Percentiles rank a stretch among this genome's conserved stretches.
Evolutionary conservation across 2,888 invertebrate genomes (phyloP).

Genomic region (Phalangium opilio): DNA sequence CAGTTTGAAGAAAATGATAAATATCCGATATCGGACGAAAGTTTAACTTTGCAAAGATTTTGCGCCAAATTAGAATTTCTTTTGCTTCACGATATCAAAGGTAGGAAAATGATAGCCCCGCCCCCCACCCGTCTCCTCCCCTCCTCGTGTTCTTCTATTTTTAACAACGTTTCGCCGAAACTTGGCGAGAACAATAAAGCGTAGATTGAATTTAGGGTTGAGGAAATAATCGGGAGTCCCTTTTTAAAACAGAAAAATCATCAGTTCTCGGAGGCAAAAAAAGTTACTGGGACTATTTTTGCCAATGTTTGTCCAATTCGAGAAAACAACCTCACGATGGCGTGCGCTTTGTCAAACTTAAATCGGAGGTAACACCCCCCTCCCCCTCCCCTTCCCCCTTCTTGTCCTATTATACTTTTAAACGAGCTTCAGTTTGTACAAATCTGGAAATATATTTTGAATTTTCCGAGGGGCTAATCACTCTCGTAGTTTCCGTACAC

Average conservation of each 20-base stretch:
- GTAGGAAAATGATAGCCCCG: slow-evolving; percentile 21
- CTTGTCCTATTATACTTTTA: no score
- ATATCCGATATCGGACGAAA: slow-evolving; percentile 31
- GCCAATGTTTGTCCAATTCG: slow-evolving; percentile 27
- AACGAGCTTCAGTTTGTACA: no score
- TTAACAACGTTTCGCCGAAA: background rate
- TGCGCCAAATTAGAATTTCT: slow-evolving; percentile 33
- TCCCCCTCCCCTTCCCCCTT: no score
- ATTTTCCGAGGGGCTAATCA: no score
- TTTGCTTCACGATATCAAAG: slow-evolving; percentile 30
- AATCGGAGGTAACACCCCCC: slow-evolving; percentile 30
- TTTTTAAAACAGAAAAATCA: slow-evolving; percentile 24
- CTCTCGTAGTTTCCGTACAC: no score
- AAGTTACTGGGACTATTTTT: slow-evolving; percentile 34
- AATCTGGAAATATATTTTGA: no score
- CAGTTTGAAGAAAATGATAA: slow-evolving; percentile 14
- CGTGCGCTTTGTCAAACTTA: slow-evolving; percentile 32
- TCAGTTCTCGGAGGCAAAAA: slow-evolving; percentile 29
- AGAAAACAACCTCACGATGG: slow-evolving; percentile 32
- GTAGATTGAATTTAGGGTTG: no score
- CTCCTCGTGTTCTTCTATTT: background rate
- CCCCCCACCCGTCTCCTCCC: slow-evolving; percentile 2
- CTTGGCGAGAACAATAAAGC: no score
- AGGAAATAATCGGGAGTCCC: no score
- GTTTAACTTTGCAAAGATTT: slow-evolving; percentile 29